Base-by-base conservation (phyloP, 2,888 invertebrate species). In the Athalia cordata region DNA sequence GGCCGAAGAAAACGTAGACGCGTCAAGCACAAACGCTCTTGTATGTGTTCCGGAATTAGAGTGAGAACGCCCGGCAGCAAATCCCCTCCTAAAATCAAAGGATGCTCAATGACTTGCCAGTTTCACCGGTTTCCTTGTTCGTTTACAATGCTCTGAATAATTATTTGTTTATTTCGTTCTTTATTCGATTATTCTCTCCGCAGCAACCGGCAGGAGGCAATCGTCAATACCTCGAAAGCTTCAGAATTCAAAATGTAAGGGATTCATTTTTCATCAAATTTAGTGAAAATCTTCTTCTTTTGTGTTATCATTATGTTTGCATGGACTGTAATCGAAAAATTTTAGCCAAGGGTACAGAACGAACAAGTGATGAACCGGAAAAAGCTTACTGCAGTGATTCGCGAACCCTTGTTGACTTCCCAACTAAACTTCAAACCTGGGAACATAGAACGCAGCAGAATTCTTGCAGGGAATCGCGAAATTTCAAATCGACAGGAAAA, bases 391-490 rank as follows among this genome's bases (percentile, higher is more conserved):
- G 15, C 52, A 8, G 67, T 29, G 29, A 67, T 67, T 67, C 52
- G 4, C 67, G 8, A 6, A 52, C 67, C 5, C 6, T 5, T 5
- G 65, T 62, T 29, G 79, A 81, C 55, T 81, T 81, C 29, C 79
- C 81, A 55, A 76, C 75, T 49, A 79, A 80, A 67, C 64, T 80
- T 59, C 68, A 81, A 57, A 78, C 77, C 49, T 80, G 80, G 80
- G 79, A 82, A 66, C 78, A 78, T 43, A 78, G 78, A 77, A 79
- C 77, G 52, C 76, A 65, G 59, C 70, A 79, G 13, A 79, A 13
- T 49, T 43, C 67, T 49, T 62, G 3, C 64, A 64, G 29, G n/a
- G 5, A 13, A 64, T 64, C 29, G n/a, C 64, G 64, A 29, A 15
- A 43, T 13, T 15, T n/a, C 64, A 7, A 43, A 43, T 7, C 29